Conservation (phyloP, 2,888 invertebrate genomes). For the Ptilodon capucinus region DNA sequence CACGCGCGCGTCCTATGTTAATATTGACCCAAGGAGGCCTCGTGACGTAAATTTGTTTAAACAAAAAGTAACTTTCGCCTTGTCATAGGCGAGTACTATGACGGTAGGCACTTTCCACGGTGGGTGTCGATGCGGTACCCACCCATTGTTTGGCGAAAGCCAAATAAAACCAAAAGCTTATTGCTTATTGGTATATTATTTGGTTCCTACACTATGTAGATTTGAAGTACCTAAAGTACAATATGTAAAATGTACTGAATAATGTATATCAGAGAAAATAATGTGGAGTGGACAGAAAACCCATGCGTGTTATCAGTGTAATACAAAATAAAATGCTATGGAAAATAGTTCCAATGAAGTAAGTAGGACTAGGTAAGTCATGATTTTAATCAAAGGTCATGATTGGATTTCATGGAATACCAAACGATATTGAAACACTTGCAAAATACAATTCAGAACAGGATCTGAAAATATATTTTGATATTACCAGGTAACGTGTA, state of each 20-base stretch:
- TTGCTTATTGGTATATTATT: slow-evolving; percentile 16
- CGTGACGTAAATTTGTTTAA: slow-evolving; percentile 47
- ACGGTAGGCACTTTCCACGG: slow-evolving; percentile 63
- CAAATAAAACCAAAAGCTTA: slow-evolving; percentile 64
- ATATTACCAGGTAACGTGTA: not conserved
- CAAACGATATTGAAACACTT: no score
- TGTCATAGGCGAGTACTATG: slow-evolving; percentile 35
- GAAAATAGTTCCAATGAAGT: no score
- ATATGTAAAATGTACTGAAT: not conserved
- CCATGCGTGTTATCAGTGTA: no score
- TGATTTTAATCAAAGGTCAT: no score
- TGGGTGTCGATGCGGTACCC: slow-evolving; percentile 59
- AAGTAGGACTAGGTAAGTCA: no score
- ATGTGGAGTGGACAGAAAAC: no score
- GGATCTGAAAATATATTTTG: slow-evolving; percentile 3
- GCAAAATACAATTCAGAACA: slow-evolving; percentile 14
- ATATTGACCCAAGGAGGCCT: slow-evolving; percentile 50
- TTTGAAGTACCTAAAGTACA: not conserved
- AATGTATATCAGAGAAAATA: no score
- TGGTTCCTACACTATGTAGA: no score
- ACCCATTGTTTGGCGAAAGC: slow-evolving; percentile 69
- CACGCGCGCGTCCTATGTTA: slow-evolving; percentile 32
- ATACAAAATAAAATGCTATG: no score
- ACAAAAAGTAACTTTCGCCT: slow-evolving; percentile 69
- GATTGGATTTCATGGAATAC: no score